Percentiles rank a stretch among this genome's conserved stretches.
phyloP scores from a whole-genome alignment of 1,140 invertebrate species.

The Lycorma delicatula region DNA sequence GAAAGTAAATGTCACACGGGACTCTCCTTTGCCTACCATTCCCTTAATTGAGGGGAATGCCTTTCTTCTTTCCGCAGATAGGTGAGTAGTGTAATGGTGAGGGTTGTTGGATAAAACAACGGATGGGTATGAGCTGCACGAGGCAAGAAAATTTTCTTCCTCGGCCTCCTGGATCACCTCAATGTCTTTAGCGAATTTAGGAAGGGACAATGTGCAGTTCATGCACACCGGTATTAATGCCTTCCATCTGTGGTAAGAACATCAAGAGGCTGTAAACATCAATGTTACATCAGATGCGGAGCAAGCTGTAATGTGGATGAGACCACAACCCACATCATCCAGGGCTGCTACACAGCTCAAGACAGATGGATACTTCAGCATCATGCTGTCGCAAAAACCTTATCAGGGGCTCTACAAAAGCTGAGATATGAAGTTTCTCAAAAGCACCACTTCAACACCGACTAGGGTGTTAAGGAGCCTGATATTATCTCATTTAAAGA shows the following conservation, averaged over 20 bases:
- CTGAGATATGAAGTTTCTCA: too few relatives aligned
- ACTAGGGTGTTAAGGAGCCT: too few relatives aligned
- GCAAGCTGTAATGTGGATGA: constrained; percentile 33
- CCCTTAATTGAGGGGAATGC: background rate
- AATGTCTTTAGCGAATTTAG: constrained; percentile 5
- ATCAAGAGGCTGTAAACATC: constrained; percentile 22
- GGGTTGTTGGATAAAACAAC: background rate
- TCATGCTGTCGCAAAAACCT: too few relatives aligned
- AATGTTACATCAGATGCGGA: constrained; percentile 24
- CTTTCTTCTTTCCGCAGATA: background rate
- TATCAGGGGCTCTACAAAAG: too few relatives aligned
- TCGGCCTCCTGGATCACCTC: background rate
- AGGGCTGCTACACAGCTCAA: constrained; percentile 35
- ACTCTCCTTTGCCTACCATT: background rate
- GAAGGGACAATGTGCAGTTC: constrained; percentile 25
- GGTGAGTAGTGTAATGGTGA: background rate
- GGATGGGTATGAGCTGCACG: background rate
- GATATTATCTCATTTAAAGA: too few relatives aligned
- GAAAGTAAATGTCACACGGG: too few relatives aligned
- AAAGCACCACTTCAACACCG: too few relatives aligned
- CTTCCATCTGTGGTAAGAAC: constrained; percentile 22
- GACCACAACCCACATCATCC: constrained; percentile 35
- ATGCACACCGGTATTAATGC: constrained; percentile 20
- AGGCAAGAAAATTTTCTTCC: background rate
- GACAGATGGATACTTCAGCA: too few relatives aligned